These are phyloP conservation scores for Tetranychus truncatus DNA, from an alignment of 2,888 invertebrate species.

Conservation along the genomic window DNA sequence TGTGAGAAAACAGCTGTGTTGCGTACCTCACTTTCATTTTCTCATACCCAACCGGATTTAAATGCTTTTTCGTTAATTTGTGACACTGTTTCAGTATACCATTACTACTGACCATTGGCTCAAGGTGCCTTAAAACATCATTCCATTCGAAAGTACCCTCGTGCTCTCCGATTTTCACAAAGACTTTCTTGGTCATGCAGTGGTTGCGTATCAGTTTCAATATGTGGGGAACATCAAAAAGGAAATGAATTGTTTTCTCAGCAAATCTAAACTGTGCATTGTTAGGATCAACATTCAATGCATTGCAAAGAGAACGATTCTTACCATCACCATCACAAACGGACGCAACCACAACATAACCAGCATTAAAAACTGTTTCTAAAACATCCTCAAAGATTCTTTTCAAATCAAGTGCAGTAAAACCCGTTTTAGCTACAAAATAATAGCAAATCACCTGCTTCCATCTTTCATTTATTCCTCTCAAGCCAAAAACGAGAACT, in stretches of 20 bases:
- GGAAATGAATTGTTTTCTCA: neutral
- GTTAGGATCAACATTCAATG: too few species aligned
- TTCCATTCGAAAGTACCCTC: neutral
- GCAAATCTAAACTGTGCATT: neutral
- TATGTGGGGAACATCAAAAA: conserved; percentile 3
- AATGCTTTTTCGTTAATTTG: neutral
- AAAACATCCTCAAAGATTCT: too few species aligned
- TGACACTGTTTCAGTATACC: neutral
- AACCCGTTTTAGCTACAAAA: neutral
- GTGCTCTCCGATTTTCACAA: neutral
- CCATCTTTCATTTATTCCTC: neutral
- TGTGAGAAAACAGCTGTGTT: too few species aligned
- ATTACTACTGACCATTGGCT: neutral
- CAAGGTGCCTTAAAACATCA: neutral
- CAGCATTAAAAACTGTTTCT: too few species aligned
- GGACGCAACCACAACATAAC: too few species aligned
- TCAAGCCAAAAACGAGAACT: neutral
- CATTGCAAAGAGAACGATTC: neutral
- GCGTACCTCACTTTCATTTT: neutral
- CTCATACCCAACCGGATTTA: too few species aligned
- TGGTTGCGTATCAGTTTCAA: neutral
- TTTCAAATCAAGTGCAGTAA: too few species aligned
- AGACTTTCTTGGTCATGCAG: neutral
- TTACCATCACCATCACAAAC: too few species aligned
- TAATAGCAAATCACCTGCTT: neutral